phyloP scores from a whole-genome alignment of 2,888 invertebrate species.

The Pasiphila rectangulata region DNA sequence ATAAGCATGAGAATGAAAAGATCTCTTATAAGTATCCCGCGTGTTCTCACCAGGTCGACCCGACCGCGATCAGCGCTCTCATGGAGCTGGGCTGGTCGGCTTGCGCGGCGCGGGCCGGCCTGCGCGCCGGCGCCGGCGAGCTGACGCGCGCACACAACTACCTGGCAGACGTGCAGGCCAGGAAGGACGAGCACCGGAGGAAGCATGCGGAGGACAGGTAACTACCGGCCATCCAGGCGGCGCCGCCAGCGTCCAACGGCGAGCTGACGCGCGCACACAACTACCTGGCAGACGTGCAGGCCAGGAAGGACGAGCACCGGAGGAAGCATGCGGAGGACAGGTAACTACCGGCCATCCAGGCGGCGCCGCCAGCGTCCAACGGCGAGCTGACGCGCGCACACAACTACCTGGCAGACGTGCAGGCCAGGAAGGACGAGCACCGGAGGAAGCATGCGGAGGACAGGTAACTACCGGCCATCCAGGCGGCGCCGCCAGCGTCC shows the following conservation, averaged over 20 bases:
- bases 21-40: no score
- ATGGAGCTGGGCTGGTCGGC: constrained; percentile 83
- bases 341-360: background rate
- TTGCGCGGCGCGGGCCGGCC: constrained; percentile 85
- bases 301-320: constrained; percentile 43
- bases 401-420: constrained; percentile 82
- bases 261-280: constrained; percentile 81
- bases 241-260: constrained; percentile 46
- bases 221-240: background rate
- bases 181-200: constrained; percentile 31
- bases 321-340: constrained; percentile 2
- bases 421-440: constrained; percentile 50
- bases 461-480: constrained; percentile 4
- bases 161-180: constrained; percentile 81
- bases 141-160: constrained; percentile 82
- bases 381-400: constrained; percentile 80
- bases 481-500: constrained; percentile 40
- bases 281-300: constrained; percentile 82
- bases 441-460: constrained; percentile 3
- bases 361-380: constrained; percentile 42
- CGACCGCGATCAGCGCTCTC: constrained; percentile 45
- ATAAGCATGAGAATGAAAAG: no score
- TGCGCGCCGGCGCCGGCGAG: constrained; percentile 69
- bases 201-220: constrained; percentile 10
- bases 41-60: constrained; percentile 53